phyloP scores from a whole-genome alignment of 92 coral and sea anemone genomes.

The Bergia puertoricense region DNA sequence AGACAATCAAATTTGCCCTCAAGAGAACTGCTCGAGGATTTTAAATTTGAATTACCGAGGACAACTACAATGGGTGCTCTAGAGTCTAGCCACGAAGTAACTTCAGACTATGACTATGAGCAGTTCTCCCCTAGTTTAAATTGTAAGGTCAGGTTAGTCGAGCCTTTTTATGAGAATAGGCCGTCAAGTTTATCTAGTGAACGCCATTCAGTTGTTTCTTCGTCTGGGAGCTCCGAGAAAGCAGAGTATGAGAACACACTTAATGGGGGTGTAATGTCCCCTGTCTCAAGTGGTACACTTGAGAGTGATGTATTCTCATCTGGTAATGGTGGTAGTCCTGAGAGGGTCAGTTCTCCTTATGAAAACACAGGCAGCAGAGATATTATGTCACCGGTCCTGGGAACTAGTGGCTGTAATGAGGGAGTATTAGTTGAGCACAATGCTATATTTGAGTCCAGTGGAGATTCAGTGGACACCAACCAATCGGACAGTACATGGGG shows the following conservation, averaged over 20 bases:
- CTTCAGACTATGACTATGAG: constrained; percentile 36
- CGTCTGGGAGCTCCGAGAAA: constrained; percentile 19
- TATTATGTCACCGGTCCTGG: constrained; percentile 1
- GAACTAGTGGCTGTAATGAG: constrained; percentile 25
- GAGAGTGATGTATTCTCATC: constrained; percentile 39
- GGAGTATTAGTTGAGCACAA: constrained; percentile 36
- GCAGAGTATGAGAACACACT: constrained; percentile 62
- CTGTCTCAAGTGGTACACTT: constrained; percentile 23
- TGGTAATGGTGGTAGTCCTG: background rate
- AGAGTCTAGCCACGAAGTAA: constrained; percentile 24
- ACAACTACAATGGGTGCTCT: constrained; percentile 23
- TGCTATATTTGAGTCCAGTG: constrained; percentile 58
- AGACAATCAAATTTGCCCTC: constrained; percentile 12
- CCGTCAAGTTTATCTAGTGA: constrained; percentile 46
- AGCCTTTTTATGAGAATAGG: constrained; percentile 56
- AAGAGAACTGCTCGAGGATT: constrained; percentile 39
- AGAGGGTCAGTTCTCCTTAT: background rate
- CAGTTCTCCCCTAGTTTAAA: constrained; percentile 23
- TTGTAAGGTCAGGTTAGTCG: constrained; percentile 38
- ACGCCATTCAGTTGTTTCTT: background rate
- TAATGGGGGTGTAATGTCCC: constrained; percentile 16
- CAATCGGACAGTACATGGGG: constrained; percentile 58
- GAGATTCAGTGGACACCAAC: constrained; percentile 48
- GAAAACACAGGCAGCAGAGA: background rate
- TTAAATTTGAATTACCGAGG: constrained; percentile 24